Evolutionary conservation across 2,113 vertebrate genomes (phyloP), one percentile per base, ranked within the genome.

Genomic region (Pogona vitticeps): DNA sequence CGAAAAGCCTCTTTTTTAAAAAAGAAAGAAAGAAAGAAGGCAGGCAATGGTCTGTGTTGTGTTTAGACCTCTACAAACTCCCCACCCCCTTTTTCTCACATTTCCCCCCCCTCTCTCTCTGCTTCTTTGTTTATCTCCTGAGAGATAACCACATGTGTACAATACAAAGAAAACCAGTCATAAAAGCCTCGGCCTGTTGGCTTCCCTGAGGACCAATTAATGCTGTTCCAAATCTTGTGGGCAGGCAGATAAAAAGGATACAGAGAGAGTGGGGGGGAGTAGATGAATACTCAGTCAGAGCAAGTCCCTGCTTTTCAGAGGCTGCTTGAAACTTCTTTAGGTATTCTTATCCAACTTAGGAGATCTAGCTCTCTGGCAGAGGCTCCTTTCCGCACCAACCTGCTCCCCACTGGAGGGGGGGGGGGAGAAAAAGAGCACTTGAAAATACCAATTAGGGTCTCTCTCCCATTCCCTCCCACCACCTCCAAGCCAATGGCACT

Each of bases 171-270:
- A 86, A 96, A 94, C 93, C 90, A 97, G 96, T 95, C 96, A 97
- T 97, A 97, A 98, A 97, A 97, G 96, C 93, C 42, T 95, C 95
- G 93, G 96, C 96, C 98, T 97, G 97, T 95, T 97, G 95, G 96
- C 96, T 95, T 99, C 98, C 98, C 98, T 73, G 91, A 97, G 97
- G 98, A 98, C 98, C 98, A 98, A 98, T 98, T 99, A 99, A 97
- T 96, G 95, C 95, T 95, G 96, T 94, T 97, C 96, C 97, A 97
- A 97, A 98, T 98, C 98, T 98, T 95, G 94, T 96, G 96, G 97
- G 97, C 97, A 97, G 96, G 93, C 96, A 98, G 97, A 98, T 98
- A 97, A 98, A 99, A 98, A 97, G 97, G 94, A 89, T 94, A 91
- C 58, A 67, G 85, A 63, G 42, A 61, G 65, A 80, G 61, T n/a